Evolutionary conservation across 2,888 invertebrate species (phyloP), one percentile per base, ranked within the genome.

Genomic region (Cosmia pyralina): DNA sequence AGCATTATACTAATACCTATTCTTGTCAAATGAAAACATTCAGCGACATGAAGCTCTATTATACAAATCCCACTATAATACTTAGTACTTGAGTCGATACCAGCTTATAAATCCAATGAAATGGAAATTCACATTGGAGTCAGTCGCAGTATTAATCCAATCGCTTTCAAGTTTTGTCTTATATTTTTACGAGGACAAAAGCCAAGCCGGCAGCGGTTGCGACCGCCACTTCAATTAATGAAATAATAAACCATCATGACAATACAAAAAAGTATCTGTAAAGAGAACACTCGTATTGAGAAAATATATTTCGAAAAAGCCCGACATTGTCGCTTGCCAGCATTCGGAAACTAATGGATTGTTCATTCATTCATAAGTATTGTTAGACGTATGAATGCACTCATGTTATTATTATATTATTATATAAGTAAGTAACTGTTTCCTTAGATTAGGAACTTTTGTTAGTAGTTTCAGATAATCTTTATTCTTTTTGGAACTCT

Each of bases 161-260:
- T 87, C 78, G 80, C 81, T 85, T 89, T 87, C 75, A 87, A 86
- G 82, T 87, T 87, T 86, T 82, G 81, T 79, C 81, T 85, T 83
- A 80, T 82, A 85, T 79, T 87, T 88, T 88, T 89, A 75, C 79
- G 72, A 83, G 85, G 79, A 83, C 83, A 88, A 89, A 88, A 84
- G 76, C 77, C 75, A 80, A 75, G 67, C 77, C 79, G 44, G 72
- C 62, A 78, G 82, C 74, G 77, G 83, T 78, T 69, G 82, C 80
- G 73, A 82, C 80, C 66, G 82, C 83, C 73, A 88, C 87, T 91
- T 88, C 87, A 87, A 87, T 89, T 90, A 90, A 89, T 90, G 80
- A 90, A 89, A 89, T 88, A 89, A 90, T 90, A 90, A 88, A 88
- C 85, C 85, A 83, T 82, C 75, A 77, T 86, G 83, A 86, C 84